Percentiles rank a stretch among this genome's conserved stretches.
Conservation (phyloP, 2,113 vertebrate genomes). For the Gobiocypris rarus region DNA sequence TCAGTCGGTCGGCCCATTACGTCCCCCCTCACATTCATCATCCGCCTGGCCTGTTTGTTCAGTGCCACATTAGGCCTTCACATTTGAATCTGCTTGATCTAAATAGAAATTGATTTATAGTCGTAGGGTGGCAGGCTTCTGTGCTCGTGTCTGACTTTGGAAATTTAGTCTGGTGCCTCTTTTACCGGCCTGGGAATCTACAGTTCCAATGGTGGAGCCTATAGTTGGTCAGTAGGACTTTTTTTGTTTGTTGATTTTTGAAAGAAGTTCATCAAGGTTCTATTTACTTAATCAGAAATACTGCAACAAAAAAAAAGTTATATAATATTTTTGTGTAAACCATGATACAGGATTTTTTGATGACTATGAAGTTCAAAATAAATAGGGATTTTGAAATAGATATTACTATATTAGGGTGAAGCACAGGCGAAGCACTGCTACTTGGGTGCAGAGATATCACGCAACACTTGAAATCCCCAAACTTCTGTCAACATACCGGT, state of each 20-base stretch:
- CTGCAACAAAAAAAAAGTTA: too few relatives aligned
- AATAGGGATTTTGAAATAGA: too few relatives aligned
- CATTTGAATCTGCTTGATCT: conserved; percentile 63
- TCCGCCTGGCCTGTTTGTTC: conserved; percentile 58
- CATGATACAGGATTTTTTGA: too few relatives aligned
- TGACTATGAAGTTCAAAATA: too few relatives aligned
- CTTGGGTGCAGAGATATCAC: too few relatives aligned
- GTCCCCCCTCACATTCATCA: conserved; percentile 56
- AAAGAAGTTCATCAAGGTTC: too few relatives aligned
- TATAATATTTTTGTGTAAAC: too few relatives aligned
- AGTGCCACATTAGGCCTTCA: conserved; percentile 56
- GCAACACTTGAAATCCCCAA: too few relatives aligned
- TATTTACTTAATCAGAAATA: not conserved
- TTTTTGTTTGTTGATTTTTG: too few relatives aligned
- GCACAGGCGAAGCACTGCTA: too few relatives aligned
- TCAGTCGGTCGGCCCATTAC: conserved; percentile 61
- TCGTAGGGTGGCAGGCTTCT: conserved; percentile 40
- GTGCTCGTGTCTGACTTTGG: conserved; percentile 45
- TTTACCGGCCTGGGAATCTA: not conserved
- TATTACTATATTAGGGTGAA: too few relatives aligned
- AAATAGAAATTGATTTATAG: conserved; percentile 68
- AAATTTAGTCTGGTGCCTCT: conserved; percentile 22
- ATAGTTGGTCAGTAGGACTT: not conserved
- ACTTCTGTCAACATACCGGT: too few relatives aligned
- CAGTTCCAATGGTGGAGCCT: not conserved